These are phyloP conservation scores for Drosophila malerkotliana DNA, from an alignment of 1,140 invertebrate genomes.

Conservation along the genomic window DNA sequence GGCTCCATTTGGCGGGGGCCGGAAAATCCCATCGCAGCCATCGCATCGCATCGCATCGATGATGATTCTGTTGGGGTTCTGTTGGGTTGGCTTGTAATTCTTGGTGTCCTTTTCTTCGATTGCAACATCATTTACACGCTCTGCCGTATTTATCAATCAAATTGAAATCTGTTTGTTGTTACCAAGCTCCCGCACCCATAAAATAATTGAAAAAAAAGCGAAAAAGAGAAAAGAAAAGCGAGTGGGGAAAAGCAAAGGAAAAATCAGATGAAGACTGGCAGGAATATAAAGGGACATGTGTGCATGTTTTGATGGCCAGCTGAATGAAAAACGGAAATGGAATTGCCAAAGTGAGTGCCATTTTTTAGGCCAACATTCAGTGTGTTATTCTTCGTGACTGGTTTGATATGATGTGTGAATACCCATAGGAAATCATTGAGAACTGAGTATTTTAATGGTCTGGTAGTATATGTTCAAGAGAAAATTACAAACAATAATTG, in stretches of 20 bases:
- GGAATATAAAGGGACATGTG: slow-evolving; percentile 27
- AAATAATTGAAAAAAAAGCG: slow-evolving; percentile 64
- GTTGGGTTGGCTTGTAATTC: slow-evolving; percentile 42
- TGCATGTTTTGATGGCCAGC: slow-evolving; percentile 6
- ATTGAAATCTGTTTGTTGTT: slow-evolving; percentile 81
- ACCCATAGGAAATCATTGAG: slow-evolving; percentile 8
- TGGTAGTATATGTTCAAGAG: background rate
- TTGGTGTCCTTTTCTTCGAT: slow-evolving; percentile 64
- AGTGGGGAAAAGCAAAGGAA: slow-evolving; percentile 6
- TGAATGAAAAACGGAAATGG: slow-evolving; percentile 51
- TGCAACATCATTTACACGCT: slow-evolving; percentile 68
- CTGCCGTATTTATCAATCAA: slow-evolving; percentile 75
- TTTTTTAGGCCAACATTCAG: slow-evolving; percentile 37
- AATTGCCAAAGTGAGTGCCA: slow-evolving; percentile 43
- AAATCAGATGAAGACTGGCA: slow-evolving; percentile 2
- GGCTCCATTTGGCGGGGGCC: background rate
- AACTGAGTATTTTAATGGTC: slow-evolving; percentile 9
- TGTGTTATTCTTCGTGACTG: slow-evolving; percentile 9
- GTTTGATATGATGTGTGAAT: slow-evolving; percentile 1
- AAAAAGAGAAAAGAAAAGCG: slow-evolving; percentile 1
- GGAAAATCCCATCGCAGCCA: slow-evolving; percentile 7
- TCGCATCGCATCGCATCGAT: slow-evolving; percentile 23
- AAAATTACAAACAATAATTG: background rate
- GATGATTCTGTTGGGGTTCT: slow-evolving; percentile 47
- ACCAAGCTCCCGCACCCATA: slow-evolving; percentile 25